phyloP scores from a whole-genome alignment of 2,797 vertebrate species.

The Anguilla anguilla region DNA sequence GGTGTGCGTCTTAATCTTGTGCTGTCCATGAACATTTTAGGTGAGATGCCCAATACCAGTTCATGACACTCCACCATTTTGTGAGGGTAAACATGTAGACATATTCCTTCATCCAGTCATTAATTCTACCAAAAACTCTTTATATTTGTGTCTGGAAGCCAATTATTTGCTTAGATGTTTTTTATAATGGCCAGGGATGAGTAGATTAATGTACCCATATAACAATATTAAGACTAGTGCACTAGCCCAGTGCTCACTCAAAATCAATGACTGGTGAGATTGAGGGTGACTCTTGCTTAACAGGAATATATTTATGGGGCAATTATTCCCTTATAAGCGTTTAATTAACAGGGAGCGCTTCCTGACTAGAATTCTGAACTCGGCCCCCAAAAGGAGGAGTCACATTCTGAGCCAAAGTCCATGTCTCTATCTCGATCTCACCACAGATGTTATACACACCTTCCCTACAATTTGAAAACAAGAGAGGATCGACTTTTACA shows the following conservation, averaged over 20 bases:
- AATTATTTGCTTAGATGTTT: conserved; percentile 3
- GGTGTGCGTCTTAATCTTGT: neutral
- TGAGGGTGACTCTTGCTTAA: neutral
- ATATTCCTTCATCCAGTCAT: neutral
- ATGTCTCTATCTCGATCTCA: neutral
- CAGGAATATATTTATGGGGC: neutral
- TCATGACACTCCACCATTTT: neutral
- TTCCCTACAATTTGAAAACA: neutral
- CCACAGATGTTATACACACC: neutral
- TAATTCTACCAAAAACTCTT: neutral
- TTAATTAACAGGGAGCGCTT: neutral
- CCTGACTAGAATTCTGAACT: neutral
- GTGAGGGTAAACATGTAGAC: neutral
- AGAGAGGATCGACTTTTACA: neutral
- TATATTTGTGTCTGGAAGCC: neutral
- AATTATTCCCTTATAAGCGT: neutral
- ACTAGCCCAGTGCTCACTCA: neutral
- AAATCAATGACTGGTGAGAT: conserved; percentile 1
- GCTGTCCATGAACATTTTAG: neutral
- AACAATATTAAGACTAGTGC: neutral
- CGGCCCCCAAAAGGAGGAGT: neutral
- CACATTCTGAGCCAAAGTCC: neutral
- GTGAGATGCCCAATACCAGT: neutral
- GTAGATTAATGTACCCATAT: neutral
- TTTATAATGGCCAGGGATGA: neutral